A percentile compares a stretch with the other conserved stretches of the same genome.
These are phyloP conservation scores for Eupithecia tripunctaria DNA, from an alignment of 2,888 invertebrate genomes.

Conservation along the genomic window DNA sequence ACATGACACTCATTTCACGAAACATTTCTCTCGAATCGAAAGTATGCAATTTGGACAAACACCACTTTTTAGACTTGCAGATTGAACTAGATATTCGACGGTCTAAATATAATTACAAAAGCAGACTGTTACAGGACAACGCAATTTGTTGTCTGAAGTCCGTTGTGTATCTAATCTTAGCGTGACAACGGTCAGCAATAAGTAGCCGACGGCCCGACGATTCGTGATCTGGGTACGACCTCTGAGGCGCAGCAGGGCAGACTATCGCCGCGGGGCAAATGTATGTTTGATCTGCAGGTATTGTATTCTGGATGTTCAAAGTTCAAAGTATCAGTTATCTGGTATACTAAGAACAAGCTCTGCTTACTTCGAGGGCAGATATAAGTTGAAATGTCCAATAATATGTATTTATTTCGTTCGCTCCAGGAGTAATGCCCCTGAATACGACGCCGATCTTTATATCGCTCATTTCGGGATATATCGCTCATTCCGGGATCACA, in stretches of 20 bases:
- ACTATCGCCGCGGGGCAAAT: not conserved
- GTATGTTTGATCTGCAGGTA: not conserved
- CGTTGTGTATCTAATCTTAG: not conserved
- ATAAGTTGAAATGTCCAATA: not conserved
- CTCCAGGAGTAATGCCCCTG: constrained; percentile 31
- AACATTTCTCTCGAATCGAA: constrained; percentile 21
- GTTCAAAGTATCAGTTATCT: not conserved
- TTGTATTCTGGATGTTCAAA: too few relatives aligned
- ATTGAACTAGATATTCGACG: not conserved
- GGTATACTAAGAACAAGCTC: not conserved
- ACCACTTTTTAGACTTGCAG: not conserved
- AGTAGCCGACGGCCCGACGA: constrained; percentile 23
- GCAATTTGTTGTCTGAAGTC: not conserved
- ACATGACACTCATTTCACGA: constrained; percentile 35
- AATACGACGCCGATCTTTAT: constrained; percentile 37
- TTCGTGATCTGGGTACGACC: constrained; percentile 28
- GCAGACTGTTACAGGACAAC: not conserved
- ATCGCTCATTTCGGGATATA: constrained; percentile 34
- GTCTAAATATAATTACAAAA: not conserved
- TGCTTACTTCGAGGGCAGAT: not conserved
- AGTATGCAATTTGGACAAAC: not conserved
- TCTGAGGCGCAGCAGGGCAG: not conserved
- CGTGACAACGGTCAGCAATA: constrained; percentile 35
- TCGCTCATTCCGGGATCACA: constrained; percentile 33
- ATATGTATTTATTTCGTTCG: not conserved